These are phyloP conservation scores for Rhodeus uyekii DNA, from an alignment of 2,797 vertebrate genomes.

Conservation along the genomic window DNA sequence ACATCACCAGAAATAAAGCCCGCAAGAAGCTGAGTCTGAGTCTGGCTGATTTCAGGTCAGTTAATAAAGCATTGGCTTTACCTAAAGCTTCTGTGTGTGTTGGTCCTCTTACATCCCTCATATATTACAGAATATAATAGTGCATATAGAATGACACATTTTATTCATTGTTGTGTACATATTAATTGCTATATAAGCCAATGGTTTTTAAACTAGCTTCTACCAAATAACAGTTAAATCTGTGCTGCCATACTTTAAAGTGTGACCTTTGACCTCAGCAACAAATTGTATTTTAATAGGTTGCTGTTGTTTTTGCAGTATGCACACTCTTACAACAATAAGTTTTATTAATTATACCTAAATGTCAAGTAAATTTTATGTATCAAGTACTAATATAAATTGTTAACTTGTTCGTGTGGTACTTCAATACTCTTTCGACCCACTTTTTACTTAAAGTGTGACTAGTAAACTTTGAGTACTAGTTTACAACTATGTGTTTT, in stretches of 20 bases:
- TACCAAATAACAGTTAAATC: neutral
- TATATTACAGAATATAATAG: neutral
- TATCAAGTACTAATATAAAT: neutral
- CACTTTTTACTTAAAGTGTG: neutral
- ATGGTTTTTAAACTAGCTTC: neutral
- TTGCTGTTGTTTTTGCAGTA: too few species aligned
- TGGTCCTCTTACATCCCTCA: neutral
- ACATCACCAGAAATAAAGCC: constrained; percentile 94
- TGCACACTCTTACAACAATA: neutral
- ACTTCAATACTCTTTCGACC: neutral
- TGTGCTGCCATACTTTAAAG: neutral
- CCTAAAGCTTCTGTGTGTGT: neutral
- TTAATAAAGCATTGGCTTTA: neutral
- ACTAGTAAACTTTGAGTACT: neutral
- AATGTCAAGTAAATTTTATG: neutral
- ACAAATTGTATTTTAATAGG: neutral
- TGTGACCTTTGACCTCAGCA: neutral
- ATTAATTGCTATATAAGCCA: neutral
- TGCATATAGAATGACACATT: too few species aligned
- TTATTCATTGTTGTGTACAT: neutral
- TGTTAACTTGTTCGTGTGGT: neutral
- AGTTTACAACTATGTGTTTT: neutral
- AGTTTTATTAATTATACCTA: neutral
- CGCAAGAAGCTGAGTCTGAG: constrained; percentile 94
- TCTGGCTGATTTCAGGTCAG: constrained; percentile 92